Evolutionary conservation across 2,113 vertebrate species (phyloP).

Genomic region (Barnardius zonarius): DNA sequence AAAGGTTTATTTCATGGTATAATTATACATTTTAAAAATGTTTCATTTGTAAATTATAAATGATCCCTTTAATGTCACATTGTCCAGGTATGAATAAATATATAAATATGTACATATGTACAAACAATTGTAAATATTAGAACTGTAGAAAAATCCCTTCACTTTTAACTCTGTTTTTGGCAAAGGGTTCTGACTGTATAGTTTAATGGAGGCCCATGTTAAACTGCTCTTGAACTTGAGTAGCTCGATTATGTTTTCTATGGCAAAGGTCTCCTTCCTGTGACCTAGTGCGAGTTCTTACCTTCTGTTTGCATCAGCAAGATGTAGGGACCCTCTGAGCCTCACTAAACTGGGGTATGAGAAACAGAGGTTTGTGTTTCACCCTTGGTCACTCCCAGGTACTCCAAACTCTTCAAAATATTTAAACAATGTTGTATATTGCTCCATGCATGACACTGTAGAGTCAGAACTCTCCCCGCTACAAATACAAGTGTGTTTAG

Average conservation of each 20-base stretch:
- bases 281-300: neutral
- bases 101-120: conserved; percentile 79
- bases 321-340: neutral
- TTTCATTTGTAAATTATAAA: conserved; percentile 60
- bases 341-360: neutral
- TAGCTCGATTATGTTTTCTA: neutral
- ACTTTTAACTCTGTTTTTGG: conserved; percentile 44
- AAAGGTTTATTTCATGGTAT: conserved; percentile 34
- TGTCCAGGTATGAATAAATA: conserved; percentile 62
- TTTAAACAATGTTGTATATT: neutral
- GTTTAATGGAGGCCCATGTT: conserved; percentile 42
- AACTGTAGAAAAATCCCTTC: conserved; percentile 43
- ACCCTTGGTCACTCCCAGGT: neutral
- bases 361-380: neutral
- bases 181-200: conserved; percentile 54
- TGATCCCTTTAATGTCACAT: neutral
- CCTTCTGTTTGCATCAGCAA: neutral
- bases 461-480: neutral
- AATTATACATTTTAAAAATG: conserved; percentile 42
- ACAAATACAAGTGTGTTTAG: neutral
- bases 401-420: neutral
- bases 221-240: conserved; percentile 18
- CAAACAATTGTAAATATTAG: conserved; percentile 70
- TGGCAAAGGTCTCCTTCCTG: neutral
- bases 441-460: neutral